Evolutionary conservation across 2,888 invertebrate species (phyloP), one percentile per base, ranked within the genome.

Genomic region (Ischnura elegans): DNA sequence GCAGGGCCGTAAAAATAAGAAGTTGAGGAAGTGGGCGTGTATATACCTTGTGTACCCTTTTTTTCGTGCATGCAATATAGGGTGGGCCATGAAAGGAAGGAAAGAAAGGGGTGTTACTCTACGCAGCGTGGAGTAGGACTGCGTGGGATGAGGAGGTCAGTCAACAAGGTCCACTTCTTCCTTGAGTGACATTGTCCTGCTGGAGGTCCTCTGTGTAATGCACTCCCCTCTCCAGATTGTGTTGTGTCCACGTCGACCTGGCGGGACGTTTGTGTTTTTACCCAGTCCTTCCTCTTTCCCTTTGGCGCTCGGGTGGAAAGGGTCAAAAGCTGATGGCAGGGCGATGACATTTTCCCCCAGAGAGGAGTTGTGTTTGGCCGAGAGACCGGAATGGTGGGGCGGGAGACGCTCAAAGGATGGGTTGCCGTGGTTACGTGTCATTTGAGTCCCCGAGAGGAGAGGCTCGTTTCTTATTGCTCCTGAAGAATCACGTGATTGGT

Each of bases 241-340:
- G 42, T 51, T 87, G 42, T 51, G 87, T 51, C 51, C 51, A 51
- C 55, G 29, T 84, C 46, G 29, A 8, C 55, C 36, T 13, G 55
- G 51, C 87, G 45, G 21, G 87, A 5, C 42, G 87, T 47, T 21
- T 47, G 36, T 51, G 87, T 87, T 42, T 10, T n/a, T n/a, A n/a
- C n/a, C n/a, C n/a, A n/a, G n/a, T 5, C 36, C n/a, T 61, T 8
- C 51, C 61, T 61, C 61, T 51, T 51, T 8, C 51, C 51, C 61
- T 61, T 61, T 51, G 51, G 61, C 76, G 55, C n/a, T 45, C 55
- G 87, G 87, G 36, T 10, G 13, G 87, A 87, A 87, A 55, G 55
- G 87, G 87, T 87, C 87, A 87, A 61, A n/a, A 51, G 86, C 45
- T 13, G n/a, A 86, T 86, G 55, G 16, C 42, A 87, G 87, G 87